Evolutionary conservation across 2,113 vertebrate species (phyloP).

Genomic region (Neodon shergylaensis): DNA sequence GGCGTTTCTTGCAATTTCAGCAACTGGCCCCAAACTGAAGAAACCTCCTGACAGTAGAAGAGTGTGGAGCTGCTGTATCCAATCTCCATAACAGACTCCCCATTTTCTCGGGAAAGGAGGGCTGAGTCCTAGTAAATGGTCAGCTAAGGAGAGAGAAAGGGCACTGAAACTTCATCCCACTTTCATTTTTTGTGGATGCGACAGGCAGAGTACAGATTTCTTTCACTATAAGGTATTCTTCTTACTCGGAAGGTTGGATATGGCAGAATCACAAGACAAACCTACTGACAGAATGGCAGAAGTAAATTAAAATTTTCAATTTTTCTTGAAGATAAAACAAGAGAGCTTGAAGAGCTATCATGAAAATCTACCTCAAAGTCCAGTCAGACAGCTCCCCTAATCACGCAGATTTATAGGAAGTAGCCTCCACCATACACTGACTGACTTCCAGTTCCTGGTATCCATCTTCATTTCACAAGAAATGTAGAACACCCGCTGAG

Average conservation of each 20-base stretch:
- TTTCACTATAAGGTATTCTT: background rate
- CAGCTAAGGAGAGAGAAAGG: background rate
- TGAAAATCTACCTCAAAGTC: background rate
- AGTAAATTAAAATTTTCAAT: background rate
- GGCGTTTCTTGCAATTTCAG: background rate
- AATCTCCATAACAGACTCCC: background rate
- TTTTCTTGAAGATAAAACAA: background rate
- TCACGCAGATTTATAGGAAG: background rate
- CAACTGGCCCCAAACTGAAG: background rate
- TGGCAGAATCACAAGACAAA: background rate
- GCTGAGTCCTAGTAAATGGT: background rate
- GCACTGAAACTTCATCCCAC: background rate
- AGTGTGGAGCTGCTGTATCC: background rate
- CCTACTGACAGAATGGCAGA: background rate
- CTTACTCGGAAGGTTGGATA: background rate
- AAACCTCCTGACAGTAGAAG: background rate
- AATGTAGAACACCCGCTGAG: slow-evolving; percentile 54
- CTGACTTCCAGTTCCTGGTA: background rate
- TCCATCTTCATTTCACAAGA: slow-evolving; percentile 20
- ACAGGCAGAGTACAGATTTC: background rate
- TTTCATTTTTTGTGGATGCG: background rate
- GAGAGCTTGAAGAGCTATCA: background rate
- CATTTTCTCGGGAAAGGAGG: background rate
- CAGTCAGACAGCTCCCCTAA: background rate
- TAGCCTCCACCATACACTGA: background rate